Evolutionary conservation across 2,888 invertebrate genomes (phyloP).

Genomic region (Homarus gammarus): DNA sequence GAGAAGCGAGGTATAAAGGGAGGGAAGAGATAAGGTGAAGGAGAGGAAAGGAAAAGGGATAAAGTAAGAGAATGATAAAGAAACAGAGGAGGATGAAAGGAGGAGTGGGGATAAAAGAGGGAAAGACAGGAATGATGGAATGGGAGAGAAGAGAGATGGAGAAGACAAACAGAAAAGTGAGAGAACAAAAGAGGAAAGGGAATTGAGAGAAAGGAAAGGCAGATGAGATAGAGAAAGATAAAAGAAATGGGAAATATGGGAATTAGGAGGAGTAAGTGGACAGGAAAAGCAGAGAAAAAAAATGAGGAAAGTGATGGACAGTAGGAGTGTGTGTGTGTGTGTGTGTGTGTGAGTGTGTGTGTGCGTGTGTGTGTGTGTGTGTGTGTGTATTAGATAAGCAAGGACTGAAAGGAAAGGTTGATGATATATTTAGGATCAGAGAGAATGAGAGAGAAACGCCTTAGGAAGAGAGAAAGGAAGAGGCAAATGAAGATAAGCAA

Average conservation of each 20-base stretch:
- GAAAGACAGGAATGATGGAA: not conserved
- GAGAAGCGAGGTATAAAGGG: not conserved
- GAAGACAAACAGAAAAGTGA: too few relatives aligned
- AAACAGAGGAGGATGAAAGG: not conserved
- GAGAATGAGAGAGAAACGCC: too few relatives aligned
- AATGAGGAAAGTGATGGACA: not conserved
- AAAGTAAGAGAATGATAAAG: not conserved
- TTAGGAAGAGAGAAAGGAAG: too few relatives aligned
- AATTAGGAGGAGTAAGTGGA: not conserved
- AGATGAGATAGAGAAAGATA: not conserved
- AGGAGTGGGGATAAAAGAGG: not conserved
- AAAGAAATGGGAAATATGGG: not conserved
- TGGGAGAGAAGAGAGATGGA: not conserved
- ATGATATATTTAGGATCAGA: too few relatives aligned
- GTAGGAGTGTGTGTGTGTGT: too few relatives aligned
- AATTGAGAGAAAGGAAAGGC: not conserved
- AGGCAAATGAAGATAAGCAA: too few relatives aligned
- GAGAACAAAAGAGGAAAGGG: not conserved
- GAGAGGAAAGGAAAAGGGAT: not conserved
- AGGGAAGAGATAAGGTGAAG: not conserved
- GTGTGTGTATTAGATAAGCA: not conserved
- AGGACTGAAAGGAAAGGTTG: too few relatives aligned
- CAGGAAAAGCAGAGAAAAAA: not conserved
- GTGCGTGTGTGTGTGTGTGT: too few relatives aligned
- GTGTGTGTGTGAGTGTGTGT: not conserved